Evolutionary conservation across 1,140 invertebrate species (phyloP).

Genomic region (Zaprionus camerounensis): DNA sequence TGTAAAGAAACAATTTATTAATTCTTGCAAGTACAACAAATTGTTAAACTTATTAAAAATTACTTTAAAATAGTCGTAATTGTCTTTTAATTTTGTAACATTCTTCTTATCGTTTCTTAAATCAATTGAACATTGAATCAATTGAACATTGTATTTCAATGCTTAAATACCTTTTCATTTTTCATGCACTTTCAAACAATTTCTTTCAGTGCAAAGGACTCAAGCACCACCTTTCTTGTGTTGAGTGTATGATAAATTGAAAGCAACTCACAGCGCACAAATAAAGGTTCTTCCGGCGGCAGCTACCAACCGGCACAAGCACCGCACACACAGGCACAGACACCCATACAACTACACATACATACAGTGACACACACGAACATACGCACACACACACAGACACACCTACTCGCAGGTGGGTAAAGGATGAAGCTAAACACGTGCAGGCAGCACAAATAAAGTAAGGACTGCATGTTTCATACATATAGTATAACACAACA

Average conservation of each 20-base stretch:
- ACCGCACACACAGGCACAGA: background rate
- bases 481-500: slow-evolving; percentile 56
- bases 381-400: background rate
- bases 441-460: slow-evolving; percentile 65
- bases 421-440: slow-evolving; percentile 57
- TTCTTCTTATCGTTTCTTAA: too few species aligned
- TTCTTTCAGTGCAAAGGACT: slow-evolving; percentile 4
- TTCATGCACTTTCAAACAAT: background rate
- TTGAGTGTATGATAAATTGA: slow-evolving; percentile 25
- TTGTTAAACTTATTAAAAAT: too few species aligned
- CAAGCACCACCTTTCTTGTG: background rate
- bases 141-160: too few species aligned
- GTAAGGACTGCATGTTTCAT: slow-evolving; percentile 31
- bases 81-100: too few species aligned
- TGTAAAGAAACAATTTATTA: background rate
- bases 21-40: too few species aligned
- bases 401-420: background rate
- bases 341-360: slow-evolving; percentile 1
- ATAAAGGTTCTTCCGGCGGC: slow-evolving; percentile 4
- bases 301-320: background rate
- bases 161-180: too few species aligned
- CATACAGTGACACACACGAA: slow-evolving; percentile 1
- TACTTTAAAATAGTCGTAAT: too few species aligned
- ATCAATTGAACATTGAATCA: too few species aligned
- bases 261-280: slow-evolving; percentile 7